Evolutionary conservation across 2,113 vertebrate genomes (phyloP).

Genomic region (Bolborhynchus lineola): DNA sequence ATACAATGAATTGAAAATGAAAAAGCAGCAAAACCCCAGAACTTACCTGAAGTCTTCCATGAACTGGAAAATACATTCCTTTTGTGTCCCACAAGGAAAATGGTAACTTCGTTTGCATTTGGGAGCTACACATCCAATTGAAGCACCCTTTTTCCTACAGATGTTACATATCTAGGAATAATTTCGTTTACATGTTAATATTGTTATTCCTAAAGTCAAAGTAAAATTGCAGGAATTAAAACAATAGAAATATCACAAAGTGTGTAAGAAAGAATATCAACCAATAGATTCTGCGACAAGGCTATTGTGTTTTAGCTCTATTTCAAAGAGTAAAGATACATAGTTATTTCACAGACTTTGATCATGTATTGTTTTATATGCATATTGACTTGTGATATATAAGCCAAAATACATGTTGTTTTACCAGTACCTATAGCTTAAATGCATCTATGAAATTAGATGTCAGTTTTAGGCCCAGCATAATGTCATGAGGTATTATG

Average conservation of each 20-base stretch:
- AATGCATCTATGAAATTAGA: not conserved
- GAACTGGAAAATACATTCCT: conserved; percentile 89
- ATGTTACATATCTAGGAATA: conserved; percentile 79
- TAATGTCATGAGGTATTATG: not conserved
- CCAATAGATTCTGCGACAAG: not conserved
- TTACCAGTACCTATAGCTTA: not conserved
- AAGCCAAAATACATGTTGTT: not conserved
- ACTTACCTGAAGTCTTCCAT: conserved; percentile 89
- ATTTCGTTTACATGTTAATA: not conserved
- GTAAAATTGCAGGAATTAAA: not conserved
- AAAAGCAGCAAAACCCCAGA: not conserved
- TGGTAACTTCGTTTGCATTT: conserved; percentile 89
- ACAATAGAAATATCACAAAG: not conserved
- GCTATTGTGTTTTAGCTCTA: not conserved
- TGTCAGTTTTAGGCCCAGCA: not conserved
- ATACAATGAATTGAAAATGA: not conserved
- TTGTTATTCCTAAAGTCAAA: not conserved
- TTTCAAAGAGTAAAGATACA: not conserved
- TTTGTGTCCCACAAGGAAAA: conserved; percentile 87
- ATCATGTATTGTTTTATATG: not conserved
- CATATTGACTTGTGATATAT: not conserved
- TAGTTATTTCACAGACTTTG: not conserved
- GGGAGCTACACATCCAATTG: conserved; percentile 85
- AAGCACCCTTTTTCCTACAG: conserved; percentile 90
- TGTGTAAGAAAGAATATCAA: not conserved